A percentile compares a stretch with the other conserved stretches of the same genome.
phyloP scores from a whole-genome alignment of 2,888 invertebrate genomes.

The Orthosia gracilis region DNA sequence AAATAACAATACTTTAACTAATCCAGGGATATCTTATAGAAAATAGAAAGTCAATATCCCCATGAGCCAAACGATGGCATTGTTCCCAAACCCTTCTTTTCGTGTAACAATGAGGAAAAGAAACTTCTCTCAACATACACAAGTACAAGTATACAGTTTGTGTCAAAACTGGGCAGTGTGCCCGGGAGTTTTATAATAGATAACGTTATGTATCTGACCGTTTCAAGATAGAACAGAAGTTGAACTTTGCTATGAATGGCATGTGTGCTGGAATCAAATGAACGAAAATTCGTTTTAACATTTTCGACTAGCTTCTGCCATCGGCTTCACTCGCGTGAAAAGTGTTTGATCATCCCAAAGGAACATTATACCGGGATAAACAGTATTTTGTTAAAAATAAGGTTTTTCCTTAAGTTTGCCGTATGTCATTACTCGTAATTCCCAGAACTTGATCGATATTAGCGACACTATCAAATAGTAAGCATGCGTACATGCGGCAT shows the following conservation, averaged over 20 bases:
- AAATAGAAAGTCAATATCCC: slow-evolving; percentile 1
- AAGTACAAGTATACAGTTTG: slow-evolving; percentile 28
- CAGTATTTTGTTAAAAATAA: no score
- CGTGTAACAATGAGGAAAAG: slow-evolving; percentile 35
- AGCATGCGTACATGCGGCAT: no score
- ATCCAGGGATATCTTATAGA: rapidly evolving
- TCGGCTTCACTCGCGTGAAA: no score
- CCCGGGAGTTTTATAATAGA: slow-evolving; percentile 34
- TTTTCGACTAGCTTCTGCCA: no score
- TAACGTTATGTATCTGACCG: slow-evolving; percentile 24
- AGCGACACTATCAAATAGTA: no score
- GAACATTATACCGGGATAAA: no score
- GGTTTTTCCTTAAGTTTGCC: no score
- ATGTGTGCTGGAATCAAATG: not conserved
- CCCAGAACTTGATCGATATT: no score
- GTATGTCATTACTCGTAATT: no score
- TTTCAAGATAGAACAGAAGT: slow-evolving; percentile 14
- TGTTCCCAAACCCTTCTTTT: slow-evolving; percentile 44
- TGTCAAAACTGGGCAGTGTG: slow-evolving; percentile 49
- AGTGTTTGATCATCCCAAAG: no score
- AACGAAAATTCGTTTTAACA: not conserved
- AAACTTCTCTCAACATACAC: slow-evolving; percentile 27
- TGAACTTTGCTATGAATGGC: not conserved
- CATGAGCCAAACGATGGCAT: slow-evolving; percentile 23
- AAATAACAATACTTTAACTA: not conserved